Conservation (phyloP, 2,113 vertebrate species). For the Microcebus ravelobensis region DNA sequence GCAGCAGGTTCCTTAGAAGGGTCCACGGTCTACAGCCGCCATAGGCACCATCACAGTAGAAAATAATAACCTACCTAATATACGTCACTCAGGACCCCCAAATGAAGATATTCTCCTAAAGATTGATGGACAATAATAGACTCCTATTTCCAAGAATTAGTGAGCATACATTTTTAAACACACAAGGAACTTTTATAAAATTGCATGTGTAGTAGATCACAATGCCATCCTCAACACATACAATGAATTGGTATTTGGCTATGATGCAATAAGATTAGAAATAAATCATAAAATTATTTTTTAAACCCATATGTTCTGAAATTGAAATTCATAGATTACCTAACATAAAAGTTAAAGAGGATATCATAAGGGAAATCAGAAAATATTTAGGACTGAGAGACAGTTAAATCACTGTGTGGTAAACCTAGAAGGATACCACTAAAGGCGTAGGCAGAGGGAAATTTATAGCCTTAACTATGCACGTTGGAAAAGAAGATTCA, state of each 20-base stretch:
- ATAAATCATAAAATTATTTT: not conserved
- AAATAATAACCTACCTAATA: too few relatives aligned
- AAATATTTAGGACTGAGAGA: not conserved
- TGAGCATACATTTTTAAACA: not conserved
- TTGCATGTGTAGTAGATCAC: not conserved
- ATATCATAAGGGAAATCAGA: not conserved
- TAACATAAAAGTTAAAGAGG: not conserved
- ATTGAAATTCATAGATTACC: not conserved
- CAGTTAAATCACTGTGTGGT: not conserved
- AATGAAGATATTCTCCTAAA: too few relatives aligned
- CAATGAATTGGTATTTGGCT: not conserved
- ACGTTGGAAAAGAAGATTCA: not conserved
- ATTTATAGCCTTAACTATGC: accelerated
- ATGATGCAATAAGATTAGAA: not conserved
- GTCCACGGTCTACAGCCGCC: not conserved
- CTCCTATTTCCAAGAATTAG: not conserved
- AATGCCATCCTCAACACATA: not conserved
- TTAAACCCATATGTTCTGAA: not conserved
- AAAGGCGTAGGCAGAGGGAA: too few relatives aligned
- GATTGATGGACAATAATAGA: not conserved
- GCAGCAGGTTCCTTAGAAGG: not conserved
- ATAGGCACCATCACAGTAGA: not conserved
- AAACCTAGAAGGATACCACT: not conserved
- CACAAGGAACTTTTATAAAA: not conserved
- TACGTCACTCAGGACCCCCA: too few relatives aligned